These are phyloP conservation scores for Threskiornis aethiopicus DNA, from an alignment of 2,797 vertebrate species.

Conservation along the genomic window DNA sequence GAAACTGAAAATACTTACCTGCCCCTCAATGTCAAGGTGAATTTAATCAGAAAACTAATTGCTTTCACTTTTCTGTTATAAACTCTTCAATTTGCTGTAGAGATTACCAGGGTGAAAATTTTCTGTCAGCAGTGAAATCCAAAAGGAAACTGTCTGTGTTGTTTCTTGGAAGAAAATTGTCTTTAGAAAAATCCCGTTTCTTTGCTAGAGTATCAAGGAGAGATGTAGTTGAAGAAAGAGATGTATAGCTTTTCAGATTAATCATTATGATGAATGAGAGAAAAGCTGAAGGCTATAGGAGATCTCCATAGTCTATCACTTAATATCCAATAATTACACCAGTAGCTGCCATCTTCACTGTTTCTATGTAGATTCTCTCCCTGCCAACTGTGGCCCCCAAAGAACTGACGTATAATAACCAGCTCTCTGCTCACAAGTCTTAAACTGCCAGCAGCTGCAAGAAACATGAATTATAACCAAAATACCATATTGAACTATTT, in stretches of 20 bases:
- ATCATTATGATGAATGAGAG: not conserved
- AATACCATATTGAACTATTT: not conserved
- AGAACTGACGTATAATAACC: not conserved
- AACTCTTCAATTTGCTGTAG: slow-evolving; percentile 30
- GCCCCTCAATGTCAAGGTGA: slow-evolving; percentile 10
- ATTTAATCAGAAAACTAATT: slow-evolving; percentile 61
- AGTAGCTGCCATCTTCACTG: not conserved
- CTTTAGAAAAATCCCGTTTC: slow-evolving; percentile 28
- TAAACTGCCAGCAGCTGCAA: not conserved
- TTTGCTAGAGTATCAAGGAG: not conserved
- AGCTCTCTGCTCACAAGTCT: not conserved
- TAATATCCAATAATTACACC: not conserved
- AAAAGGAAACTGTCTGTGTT: slow-evolving; percentile 30
- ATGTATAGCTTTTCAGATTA: not conserved
- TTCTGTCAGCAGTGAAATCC: slow-evolving; percentile 19
- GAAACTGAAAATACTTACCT: slow-evolving; percentile 31
- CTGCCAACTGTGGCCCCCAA: not conserved
- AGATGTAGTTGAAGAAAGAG: not conserved
- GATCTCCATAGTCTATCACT: not conserved
- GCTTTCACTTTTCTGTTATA: slow-evolving; percentile 43
- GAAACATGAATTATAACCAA: not conserved
- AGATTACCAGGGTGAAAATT: slow-evolving; percentile 13
- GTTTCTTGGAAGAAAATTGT: slow-evolving; percentile 36
- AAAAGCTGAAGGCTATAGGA: not conserved
- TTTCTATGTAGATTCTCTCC: not conserved